Conservation (phyloP, 1,140 invertebrate species). For the Tetramorium alpestre region DNA sequence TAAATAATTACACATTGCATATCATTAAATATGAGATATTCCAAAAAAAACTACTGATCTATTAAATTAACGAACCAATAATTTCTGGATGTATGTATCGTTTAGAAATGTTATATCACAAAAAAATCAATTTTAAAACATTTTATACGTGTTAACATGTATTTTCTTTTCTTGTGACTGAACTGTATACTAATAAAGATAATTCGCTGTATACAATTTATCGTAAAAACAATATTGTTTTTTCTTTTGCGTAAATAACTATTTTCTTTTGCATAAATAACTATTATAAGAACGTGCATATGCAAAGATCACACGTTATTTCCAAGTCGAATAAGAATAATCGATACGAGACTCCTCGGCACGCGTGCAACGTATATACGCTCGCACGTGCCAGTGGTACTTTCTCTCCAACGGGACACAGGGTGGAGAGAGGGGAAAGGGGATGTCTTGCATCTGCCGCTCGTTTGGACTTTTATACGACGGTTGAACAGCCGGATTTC, state of each 20-base stretch:
- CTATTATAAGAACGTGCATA: background rate
- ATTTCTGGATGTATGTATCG: background rate
- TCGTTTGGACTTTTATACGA: conserved; percentile 24
- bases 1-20: background rate
- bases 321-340: conserved; percentile 5
- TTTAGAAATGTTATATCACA: background rate
- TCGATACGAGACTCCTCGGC: background rate
- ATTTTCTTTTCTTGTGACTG: background rate
- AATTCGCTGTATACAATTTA: background rate
- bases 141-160: background rate
- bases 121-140: background rate
- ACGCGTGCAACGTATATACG: background rate
- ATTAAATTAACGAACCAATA: background rate
- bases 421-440: conserved; percentile 22
- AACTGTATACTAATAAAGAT: conserved; percentile 3
- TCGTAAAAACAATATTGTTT: background rate
- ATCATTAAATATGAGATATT: background rate
- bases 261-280: background rate
- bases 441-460: conserved; percentile 27
- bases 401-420: conserved; percentile 24
- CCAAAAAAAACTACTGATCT: background rate
- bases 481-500: conserved; percentile 36
- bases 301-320: background rate
- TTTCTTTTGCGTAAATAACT: background rate
- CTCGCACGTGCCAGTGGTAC: conserved; percentile 33